phyloP scores from a whole-genome alignment of 2,888 invertebrate genomes.

The Amiota minor region DNA sequence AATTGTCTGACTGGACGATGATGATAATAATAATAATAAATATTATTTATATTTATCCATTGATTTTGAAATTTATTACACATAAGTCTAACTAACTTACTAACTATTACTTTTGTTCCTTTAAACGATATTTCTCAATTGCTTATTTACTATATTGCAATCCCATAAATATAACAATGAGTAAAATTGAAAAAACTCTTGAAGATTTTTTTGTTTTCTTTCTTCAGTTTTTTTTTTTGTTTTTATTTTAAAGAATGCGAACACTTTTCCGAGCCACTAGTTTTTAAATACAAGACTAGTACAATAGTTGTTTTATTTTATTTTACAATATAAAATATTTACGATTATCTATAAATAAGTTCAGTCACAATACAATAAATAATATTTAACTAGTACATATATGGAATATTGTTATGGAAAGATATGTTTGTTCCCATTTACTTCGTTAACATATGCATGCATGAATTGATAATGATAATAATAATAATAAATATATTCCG shows the following conservation, averaged over 20 bases:
- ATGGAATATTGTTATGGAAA: too few species aligned
- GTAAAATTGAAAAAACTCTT: slow-evolving; percentile 22
- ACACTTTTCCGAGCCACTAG: slow-evolving; percentile 48
- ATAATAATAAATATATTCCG: too few species aligned
- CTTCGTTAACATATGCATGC: too few species aligned
- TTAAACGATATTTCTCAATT: slow-evolving; percentile 61
- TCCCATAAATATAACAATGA: slow-evolving; percentile 42
- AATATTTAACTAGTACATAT: too few species aligned
- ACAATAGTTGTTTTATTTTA: slow-evolving; percentile 16
- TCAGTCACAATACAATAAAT: slow-evolving; percentile 11
- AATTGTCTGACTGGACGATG: slow-evolving; percentile 43
- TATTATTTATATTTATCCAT: too few species aligned
- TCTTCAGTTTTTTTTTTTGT: neutral
- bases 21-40: too few species aligned
- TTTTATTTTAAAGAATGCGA: slow-evolving; percentile 15
- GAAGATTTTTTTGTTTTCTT: slow-evolving; percentile 20
- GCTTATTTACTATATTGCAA: neutral
- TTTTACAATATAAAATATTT: neutral
- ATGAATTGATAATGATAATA: too few species aligned
- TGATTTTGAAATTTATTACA: slow-evolving; percentile 44
- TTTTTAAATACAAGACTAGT: slow-evolving; percentile 21
- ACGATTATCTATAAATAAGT: neutral
- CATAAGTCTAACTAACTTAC: slow-evolving; percentile 43
- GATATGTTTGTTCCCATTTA: too few species aligned
- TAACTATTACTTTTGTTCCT: slow-evolving; percentile 59